Evolutionary conservation across 1,140 invertebrate genomes (phyloP), one percentile per base, ranked within the genome.

Genomic region (Ladona fulva): DNA sequence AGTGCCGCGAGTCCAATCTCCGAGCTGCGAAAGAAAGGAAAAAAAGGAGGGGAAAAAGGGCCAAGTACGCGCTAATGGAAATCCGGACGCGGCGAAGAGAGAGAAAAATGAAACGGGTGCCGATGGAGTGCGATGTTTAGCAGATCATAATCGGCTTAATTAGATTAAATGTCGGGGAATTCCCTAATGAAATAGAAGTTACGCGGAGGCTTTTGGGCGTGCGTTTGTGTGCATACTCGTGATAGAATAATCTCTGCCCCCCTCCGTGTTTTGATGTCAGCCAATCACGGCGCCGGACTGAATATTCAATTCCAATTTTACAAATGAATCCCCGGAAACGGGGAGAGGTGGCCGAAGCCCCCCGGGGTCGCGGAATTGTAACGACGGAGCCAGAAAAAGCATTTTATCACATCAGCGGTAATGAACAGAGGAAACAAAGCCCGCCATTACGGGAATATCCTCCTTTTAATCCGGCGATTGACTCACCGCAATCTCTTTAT

Each of bases 241-340:
- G 52, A 66, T 66, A 66, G 52, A 66, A 66, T 66, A 66, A 66
- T 66, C 52, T 66, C 52, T 12, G 52, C 44, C 44, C 44, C 10
- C 10, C 44, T 19, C 44, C 52, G 52, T 66, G 52, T 66, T 66
- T 66, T 66, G 52, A 66, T 66, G 52, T 66, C 52, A 66, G n/a
- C 52, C 52, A 66, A 66, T 66, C 52, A 66, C 52, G 52, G 52
- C 52, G 52, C 52, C 14, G 5, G 52, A 22, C 52, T 66, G 52
- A 66, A 66, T 66, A 66, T 66, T 66, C 52, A 66, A 66, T 66
- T 66, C n/a, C 52, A 66, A 66, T 66, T 66, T 66, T 66, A 66
- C 52, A 66, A 66, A 66, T 66, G 52, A 66, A 66, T 22, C 52
- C 52, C n/a, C 52, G 14, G 16, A 66, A 66, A 66, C 12, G 29